Conservation (phyloP, 2,888 invertebrate species). For the Megastigmus dorsalis region DNA sequence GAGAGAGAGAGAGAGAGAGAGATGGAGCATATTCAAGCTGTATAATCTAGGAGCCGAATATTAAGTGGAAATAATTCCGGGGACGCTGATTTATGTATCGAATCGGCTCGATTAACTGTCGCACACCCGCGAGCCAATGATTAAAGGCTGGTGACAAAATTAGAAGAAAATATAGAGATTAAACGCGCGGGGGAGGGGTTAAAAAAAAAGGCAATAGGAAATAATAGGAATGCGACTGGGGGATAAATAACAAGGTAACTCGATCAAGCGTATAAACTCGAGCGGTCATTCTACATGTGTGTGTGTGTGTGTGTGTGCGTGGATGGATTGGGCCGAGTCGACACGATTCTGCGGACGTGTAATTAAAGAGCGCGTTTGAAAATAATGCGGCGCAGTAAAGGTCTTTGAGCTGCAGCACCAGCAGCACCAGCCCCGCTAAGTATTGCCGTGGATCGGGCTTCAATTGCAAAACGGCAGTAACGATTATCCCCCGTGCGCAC, state of each 20-base stretch:
- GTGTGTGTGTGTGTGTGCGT: too few species aligned
- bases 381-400: too few species aligned
- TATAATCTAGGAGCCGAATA: neutral
- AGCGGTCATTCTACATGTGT: too few species aligned
- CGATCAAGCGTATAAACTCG: conserved; percentile 23
- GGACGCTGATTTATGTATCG: neutral
- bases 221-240: neutral
- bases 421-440: too few species aligned
- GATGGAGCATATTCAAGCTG: neutral
- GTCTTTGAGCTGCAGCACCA: too few species aligned
- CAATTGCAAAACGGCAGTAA: too few species aligned
- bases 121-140: too few species aligned
- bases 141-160: conserved; percentile 28
- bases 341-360: conserved; percentile 4
- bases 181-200: neutral
- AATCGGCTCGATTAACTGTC: neutral
- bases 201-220: too few species aligned
- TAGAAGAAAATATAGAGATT: conserved; percentile 27
- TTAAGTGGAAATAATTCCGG: neutral
- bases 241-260: conserved; percentile 43
- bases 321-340: too few species aligned
- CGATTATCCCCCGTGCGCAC: too few species aligned
- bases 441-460: too few species aligned
- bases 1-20: too few species aligned
- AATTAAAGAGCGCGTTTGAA: conserved; percentile 37